These are phyloP conservation scores for Dione vanillae DNA, from an alignment of 2,888 invertebrate genomes.

Conservation along the genomic window DNA sequence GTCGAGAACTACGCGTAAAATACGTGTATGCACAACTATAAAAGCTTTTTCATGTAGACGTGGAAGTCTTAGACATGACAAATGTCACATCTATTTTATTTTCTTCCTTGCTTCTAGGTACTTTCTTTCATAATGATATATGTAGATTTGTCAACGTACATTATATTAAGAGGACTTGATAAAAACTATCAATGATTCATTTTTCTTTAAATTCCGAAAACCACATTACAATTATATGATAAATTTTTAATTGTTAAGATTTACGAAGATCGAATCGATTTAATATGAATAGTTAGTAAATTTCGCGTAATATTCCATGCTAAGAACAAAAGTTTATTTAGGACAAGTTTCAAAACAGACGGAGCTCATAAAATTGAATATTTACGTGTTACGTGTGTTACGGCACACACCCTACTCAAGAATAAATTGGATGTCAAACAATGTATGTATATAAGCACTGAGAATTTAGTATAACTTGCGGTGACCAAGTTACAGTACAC, in stretches of 20 bases:
- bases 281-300: too few relatives aligned
- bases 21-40: slow-evolving; percentile 1
- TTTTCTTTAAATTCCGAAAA: too few relatives aligned
- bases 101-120: background rate
- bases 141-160: too few relatives aligned
- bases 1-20: background rate
- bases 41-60: slow-evolving; percentile 15
- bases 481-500: background rate
- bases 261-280: too few relatives aligned
- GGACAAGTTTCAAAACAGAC: slow-evolving; percentile 12
- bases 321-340: background rate
- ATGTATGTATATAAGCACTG: slow-evolving; percentile 6
- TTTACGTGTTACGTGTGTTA: slow-evolving; percentile 23
- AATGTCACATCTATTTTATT: background rate
- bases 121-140: background rate
- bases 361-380: slow-evolving; percentile 29
- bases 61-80: background rate
- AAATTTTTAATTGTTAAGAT: too few relatives aligned
- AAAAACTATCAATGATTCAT: too few relatives aligned
- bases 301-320: background rate
- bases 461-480: background rate
- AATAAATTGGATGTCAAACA: slow-evolving; percentile 19
- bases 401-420: slow-evolving; percentile 12
- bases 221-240: too few relatives aligned
- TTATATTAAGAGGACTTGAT: too few relatives aligned